Evolutionary conservation across 1,140 invertebrate species (phyloP), one percentile per base, ranked within the genome.

Genomic region (Magallana gigas): DNA sequence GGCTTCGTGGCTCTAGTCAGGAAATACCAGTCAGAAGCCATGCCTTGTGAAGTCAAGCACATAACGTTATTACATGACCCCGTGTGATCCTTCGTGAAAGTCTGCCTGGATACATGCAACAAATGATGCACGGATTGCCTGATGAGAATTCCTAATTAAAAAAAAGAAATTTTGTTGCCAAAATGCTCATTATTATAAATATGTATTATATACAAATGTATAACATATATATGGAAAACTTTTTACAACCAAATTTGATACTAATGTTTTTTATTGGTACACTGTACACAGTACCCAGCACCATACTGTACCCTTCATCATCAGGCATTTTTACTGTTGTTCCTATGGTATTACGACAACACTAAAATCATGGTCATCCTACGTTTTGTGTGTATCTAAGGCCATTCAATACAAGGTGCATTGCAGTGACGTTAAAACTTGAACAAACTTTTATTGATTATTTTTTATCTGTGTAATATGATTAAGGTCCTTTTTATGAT

Each of bases 161-260:
- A 48, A 48, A 48, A 48, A 48, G 36, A 48, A 76, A 18, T 76
- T 76, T 23, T 76, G 14, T 62, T 76, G 68, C 68, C 68, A 76
- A 76, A 76, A 76, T 76, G 68, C 68, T 76, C 68, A 76, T 76
- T 76, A 76, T 29, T 76, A 76, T 29, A 76, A 29, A 29, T 76
- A 62, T 62, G 60, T 62, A 62, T 12, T 62, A 62, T 62, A 62
- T 62, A 62, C 12, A 62, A 6, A 62, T 62, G 14, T 23, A 76
- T 76, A 48, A 11, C 68, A 29, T 76, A 76, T 76, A 64, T 64
- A 76, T 71, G 18, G 12, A 64, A 6, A 29, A 76, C 68, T 76
- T 76, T 76, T 76, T 76, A 76, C 68, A 76, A 76, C 68, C 68
- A 76, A 76, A 76, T 23, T 76, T 76, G 68, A 76, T 76, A 76